Base-by-base conservation (phyloP, 2,797 vertebrate species). In the Holocentrus rufus region DNA sequence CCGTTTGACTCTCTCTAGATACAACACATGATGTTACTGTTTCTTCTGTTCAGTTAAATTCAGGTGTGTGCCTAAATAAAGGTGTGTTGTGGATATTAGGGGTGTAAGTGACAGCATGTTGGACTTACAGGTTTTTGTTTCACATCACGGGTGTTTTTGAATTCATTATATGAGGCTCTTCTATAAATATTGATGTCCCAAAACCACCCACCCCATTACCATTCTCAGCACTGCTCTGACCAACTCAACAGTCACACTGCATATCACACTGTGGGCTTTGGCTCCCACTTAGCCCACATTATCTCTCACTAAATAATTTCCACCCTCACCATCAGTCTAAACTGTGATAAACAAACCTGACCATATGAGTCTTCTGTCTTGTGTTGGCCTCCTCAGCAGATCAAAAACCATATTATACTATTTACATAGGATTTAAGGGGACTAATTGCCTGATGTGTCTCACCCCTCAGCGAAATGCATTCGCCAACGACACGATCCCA, bases 401-500 rank as follows among this genome's bases (percentile, higher is more conserved):
- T 57, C 17, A 20, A 8, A 39, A 34, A 59, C 3, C 20, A n/a
- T 9, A 49, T 30, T 4, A 15, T 34, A 31, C 9, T n/a, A 59
- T 6, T 18, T 13, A 39, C 42, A 27, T 27, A 27, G 25, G 2
- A 4, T 27, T 27, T 27, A 1, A 25, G 53, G 13, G 39, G 2
- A 72, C 22, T 68, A 47, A 76, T n/a, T 15, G 5, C 15, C 22
- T 52, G 30, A 2, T 53, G 18, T 66, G 13, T 49, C 69, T 49
- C 67, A 15, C 54, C 62, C 85, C 63, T 18, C 81, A 99, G 98
- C 95, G 98, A 82, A 99, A 98, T 7, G 98, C 98, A 2, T 99
- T 99, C 81, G 98, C 98, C 44, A 99, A 99, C 7, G 98, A 99
- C 85, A 98, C 96, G 7, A 97, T 99, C 81, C 98, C 98, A 0